These are phyloP conservation scores for Cyclophora punctaria DNA, from an alignment of 2,888 invertebrate genomes.

Conservation along the genomic window DNA sequence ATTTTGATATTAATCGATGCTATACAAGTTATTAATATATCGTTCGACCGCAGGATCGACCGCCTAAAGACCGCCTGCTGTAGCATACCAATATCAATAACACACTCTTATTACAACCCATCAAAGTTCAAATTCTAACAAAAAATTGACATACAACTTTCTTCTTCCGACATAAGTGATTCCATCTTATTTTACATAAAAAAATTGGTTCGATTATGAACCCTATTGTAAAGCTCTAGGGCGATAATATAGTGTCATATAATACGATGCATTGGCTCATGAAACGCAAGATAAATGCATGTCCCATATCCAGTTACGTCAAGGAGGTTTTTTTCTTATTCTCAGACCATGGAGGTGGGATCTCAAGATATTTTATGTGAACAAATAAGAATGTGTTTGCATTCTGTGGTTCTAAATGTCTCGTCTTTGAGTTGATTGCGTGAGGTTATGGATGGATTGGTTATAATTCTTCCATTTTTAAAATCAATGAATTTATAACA, in stretches of 20 bases:
- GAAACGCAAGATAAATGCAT: conserved; percentile 65
- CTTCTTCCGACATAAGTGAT: conserved; percentile 32
- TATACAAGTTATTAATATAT: conserved; percentile 52
- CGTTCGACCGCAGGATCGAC: conserved; percentile 32
- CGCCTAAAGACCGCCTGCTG: conserved; percentile 47
- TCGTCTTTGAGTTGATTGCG: too few species aligned
- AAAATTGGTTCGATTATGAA: conserved; percentile 18
- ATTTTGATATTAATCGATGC: conserved; percentile 42
- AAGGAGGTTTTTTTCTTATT: conserved; percentile 35
- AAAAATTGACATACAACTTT: conserved; percentile 1
- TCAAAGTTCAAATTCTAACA: conserved; percentile 31
- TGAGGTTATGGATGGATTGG: too few species aligned
- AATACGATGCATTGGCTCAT: conserved; percentile 58
- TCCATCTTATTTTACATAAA: conserved; percentile 48
- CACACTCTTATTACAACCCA: conserved; percentile 18
- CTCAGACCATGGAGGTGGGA: conserved; percentile 23
- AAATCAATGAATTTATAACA: too few species aligned
- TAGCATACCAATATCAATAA: conserved; percentile 18
- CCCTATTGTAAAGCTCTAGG: conserved; percentile 23
- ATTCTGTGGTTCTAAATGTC: too few species aligned
- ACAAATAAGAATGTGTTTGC: background rate
- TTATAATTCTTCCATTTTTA: too few species aligned
- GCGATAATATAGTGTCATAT: conserved; percentile 53
- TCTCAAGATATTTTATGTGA: background rate
- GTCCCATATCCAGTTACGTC: conserved; percentile 60